Percentiles rank a stretch among this genome's conserved stretches.
These are phyloP conservation scores for Epizoanthus illoricatus DNA, from an alignment of 92 coral and sea anemone species.

Conservation along the genomic window DNA sequence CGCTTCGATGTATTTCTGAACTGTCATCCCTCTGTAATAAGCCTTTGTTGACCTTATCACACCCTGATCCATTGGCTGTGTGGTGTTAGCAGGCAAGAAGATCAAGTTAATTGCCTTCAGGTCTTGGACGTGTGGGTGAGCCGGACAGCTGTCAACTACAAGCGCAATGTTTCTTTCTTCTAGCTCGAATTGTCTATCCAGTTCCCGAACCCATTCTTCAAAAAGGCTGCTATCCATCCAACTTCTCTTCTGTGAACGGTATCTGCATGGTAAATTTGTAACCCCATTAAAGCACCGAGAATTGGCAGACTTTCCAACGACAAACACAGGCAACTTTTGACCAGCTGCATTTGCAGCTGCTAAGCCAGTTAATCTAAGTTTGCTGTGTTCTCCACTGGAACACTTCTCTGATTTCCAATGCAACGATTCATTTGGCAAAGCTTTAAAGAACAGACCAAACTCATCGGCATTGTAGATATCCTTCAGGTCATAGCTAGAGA, in stretches of 20 bases:
- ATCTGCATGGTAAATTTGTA: constrained; percentile 35
- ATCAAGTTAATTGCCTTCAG: constrained; percentile 21
- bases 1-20: constrained; percentile 27
- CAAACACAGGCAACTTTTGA: constrained; percentile 33
- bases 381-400: not conserved
- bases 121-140: not conserved
- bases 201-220: constrained; percentile 32
- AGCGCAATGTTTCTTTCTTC: constrained; percentile 25
- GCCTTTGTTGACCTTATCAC: constrained; percentile 27
- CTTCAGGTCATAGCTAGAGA: constrained; percentile 14
- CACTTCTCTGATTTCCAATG: constrained; percentile 26
- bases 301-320: constrained; percentile 23
- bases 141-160: constrained; percentile 28
- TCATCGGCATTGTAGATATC: constrained; percentile 45
- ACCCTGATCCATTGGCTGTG: constrained; percentile 31
- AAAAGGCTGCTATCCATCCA: constrained; percentile 19
- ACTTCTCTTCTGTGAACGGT: constrained; percentile 25
- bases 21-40: constrained; percentile 34
- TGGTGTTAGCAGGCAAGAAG: not conserved
- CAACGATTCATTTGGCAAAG: constrained; percentile 44
- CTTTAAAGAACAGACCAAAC: constrained; percentile 48
- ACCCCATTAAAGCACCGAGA: constrained; percentile 28
- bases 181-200: constrained; percentile 1
- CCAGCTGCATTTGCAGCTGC: constrained; percentile 15
- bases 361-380: constrained; percentile 16